Percentiles rank a stretch among this genome's conserved stretches.
phyloP scores from a whole-genome alignment of 2,797 vertebrate species.

The Ceyx erithaca region DNA sequence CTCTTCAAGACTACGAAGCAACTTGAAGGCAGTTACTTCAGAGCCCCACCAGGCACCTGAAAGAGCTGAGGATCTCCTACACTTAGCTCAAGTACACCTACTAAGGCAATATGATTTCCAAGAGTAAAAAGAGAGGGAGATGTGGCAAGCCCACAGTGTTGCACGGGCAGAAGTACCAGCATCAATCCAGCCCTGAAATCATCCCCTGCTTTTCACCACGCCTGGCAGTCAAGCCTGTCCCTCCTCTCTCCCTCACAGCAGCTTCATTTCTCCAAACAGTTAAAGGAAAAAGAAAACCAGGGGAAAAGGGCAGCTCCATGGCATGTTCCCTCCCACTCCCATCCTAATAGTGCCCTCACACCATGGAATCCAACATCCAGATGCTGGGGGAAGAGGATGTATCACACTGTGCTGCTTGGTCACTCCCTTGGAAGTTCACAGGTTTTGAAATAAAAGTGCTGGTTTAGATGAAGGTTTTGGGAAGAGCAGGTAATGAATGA shows the following conservation, averaged over 20 bases:
- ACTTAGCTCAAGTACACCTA: background rate
- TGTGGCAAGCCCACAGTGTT: background rate
- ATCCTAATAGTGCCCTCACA: background rate
- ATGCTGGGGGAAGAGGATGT: background rate
- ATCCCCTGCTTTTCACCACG: background rate
- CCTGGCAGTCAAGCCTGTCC: background rate
- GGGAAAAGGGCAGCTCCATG: background rate
- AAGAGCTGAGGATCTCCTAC: background rate
- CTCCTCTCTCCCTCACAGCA: background rate
- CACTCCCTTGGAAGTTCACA: background rate
- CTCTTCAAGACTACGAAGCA: background rate
- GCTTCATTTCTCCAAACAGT: background rate
- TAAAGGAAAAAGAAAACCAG: background rate
- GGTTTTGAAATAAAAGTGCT: background rate
- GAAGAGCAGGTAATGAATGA: rapidly evolving
- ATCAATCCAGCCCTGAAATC: background rate
- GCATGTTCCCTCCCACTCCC: background rate
- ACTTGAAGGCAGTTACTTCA: background rate
- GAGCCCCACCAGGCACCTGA: background rate
- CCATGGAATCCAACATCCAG: rapidly evolving
- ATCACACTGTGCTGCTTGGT: no score
- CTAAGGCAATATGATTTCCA: background rate
- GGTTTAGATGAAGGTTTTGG: background rate
- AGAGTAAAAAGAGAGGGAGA: background rate
- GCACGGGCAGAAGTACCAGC: background rate